Percentiles rank a stretch among this genome's conserved stretches.
These are phyloP conservation scores for Heterocephalus glaber DNA, from an alignment of 2,113 vertebrate genomes.

Conservation along the genomic window DNA sequence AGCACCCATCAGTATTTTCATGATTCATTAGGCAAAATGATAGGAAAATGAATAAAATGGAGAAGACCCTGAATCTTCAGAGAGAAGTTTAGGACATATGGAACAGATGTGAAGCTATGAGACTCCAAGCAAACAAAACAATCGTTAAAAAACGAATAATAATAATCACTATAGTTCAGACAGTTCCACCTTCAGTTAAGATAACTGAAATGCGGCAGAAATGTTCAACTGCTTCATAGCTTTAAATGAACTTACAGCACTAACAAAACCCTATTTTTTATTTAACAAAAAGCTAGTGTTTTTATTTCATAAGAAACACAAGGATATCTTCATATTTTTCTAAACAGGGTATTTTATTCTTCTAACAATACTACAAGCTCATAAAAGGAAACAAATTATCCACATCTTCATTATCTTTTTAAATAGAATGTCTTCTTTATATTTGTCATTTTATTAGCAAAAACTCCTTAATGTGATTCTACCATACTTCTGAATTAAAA, in stretches of 20 bases:
- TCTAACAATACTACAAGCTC: neutral
- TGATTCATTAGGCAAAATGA: neutral
- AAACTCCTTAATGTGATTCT: neutral
- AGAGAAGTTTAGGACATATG: neutral
- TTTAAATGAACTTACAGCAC: neutral
- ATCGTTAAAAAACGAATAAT: neutral
- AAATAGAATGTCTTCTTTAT: neutral
- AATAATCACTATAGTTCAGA: conserved; percentile 1
- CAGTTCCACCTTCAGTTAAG: neutral
- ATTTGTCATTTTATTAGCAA: conserved; percentile 46
- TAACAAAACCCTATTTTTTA: conserved; percentile 35
- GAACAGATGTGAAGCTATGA: neutral
- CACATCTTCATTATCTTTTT: conserved; percentile 1
- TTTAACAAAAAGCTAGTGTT: neutral
- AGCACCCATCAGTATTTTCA: neutral
- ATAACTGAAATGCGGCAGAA: neutral
- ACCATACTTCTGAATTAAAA: conserved; percentile 40
- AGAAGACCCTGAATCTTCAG: conserved; percentile 22
- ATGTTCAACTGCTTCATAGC: neutral
- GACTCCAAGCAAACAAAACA: neutral
- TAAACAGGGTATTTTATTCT: neutral
- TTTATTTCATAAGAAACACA: neutral
- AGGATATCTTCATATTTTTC: neutral
- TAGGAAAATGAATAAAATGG: neutral
- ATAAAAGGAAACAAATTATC: neutral